Evolutionary conservation across 2,888 invertebrate genomes (phyloP), one percentile per base, ranked within the genome.

Genomic region (Pandemis corylana): DNA sequence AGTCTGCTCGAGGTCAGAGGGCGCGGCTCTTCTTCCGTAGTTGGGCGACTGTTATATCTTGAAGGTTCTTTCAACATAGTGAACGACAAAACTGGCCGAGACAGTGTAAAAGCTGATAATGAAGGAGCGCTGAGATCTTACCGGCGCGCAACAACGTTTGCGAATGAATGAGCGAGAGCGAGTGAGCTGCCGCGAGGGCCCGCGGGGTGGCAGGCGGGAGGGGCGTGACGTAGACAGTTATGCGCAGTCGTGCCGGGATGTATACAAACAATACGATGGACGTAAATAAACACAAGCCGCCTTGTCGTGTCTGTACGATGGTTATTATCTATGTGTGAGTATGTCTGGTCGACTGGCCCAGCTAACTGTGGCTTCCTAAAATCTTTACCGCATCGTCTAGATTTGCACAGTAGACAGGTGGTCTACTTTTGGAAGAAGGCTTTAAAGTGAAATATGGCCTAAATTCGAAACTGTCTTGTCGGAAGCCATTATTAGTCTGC

Each of bases 211-310:
- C 80, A 81, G 82, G 83, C 64, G 68, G 82, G 87, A 85, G 89
- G 86, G 88, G 89, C 81, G 85, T 93, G 94, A 93, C 94, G 93
- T 91, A 88, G 86, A 84, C 89, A 85, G 91, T 77, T 78, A 92
- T 94, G 94, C 94, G 94, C 94, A 94, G 92, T 89, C 93, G 92
- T 90, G 92, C 93, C 93, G 93, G 93, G 89, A 91, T 94, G 94
- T 94, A 92, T 94, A 94, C 94, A 94, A 94, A 94, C 94, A 94
- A 94, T 93, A 93, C 93, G 90, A 87, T 87, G 94, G 94, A 94
- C 94, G 94, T 94, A 94, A 94, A 94, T 94, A 94, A 94, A 94
- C 94, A 94, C 89, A 88, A 90, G 90, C 85, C 84, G 88, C 88
- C 87, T 84, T 84, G 83, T 87, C 86, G 84, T 84, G 87, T 84